Conservation (phyloP, 2,888 invertebrate genomes). For the Acholoe squamosa region DNA sequence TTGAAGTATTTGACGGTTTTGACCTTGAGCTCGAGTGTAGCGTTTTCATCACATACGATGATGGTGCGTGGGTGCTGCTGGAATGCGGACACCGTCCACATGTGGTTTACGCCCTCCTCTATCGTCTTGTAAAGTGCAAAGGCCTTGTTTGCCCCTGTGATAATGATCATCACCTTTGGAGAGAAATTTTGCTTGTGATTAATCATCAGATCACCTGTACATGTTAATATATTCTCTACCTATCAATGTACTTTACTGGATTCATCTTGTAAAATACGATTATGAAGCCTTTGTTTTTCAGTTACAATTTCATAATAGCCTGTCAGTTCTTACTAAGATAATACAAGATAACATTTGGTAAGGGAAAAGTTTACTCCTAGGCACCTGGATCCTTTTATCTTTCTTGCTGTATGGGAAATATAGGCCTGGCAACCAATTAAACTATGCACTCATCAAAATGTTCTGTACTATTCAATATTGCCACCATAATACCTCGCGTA, state of each 20-base stretch:
- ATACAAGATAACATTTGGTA: too few relatives aligned
- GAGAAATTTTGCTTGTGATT: background rate
- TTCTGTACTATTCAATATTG: too few relatives aligned
- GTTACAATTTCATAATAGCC: too few relatives aligned
- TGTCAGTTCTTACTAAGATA: too few relatives aligned
- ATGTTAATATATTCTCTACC: too few relatives aligned
- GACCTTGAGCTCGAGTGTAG: conserved; percentile 96
- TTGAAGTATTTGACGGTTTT: conserved; percentile 99
- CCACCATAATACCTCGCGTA: too few relatives aligned
- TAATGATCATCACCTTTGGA: conserved; percentile 94
- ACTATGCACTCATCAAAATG: too few relatives aligned
- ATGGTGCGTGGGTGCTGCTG: conserved; percentile 95
- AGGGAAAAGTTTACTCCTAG: too few relatives aligned
- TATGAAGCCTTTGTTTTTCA: too few relatives aligned
- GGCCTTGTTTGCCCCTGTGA: conserved; percentile 97
- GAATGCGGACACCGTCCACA: conserved; percentile 99
- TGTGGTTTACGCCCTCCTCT: conserved; percentile 99
- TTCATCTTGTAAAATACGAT: background rate
- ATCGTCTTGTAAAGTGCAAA: conserved; percentile 98
- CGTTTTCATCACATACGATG: conserved; percentile 98
- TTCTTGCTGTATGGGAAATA: too few relatives aligned
- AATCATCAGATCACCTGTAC: background rate
- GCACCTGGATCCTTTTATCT: too few relatives aligned
- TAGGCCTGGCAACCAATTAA: too few relatives aligned
- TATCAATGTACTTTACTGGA: background rate